A percentile compares a stretch with the other conserved stretches of the same genome.
phyloP scores from a whole-genome alignment of 2,888 invertebrate species.

The Drosophila austrosaltans region DNA sequence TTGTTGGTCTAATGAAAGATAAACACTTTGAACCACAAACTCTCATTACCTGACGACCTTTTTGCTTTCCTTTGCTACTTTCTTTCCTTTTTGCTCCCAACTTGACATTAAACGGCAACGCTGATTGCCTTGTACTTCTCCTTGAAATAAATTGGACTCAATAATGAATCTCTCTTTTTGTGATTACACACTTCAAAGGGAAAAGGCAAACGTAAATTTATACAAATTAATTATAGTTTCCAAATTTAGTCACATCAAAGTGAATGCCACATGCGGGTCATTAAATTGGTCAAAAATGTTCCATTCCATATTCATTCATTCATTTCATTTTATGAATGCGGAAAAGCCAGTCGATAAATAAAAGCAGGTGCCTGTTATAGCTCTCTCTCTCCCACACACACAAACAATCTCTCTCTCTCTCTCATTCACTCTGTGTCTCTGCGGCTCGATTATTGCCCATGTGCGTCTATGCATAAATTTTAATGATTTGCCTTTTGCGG shows the following conservation, averaged over 20 bases:
- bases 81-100: conserved; percentile 7
- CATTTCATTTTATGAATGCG: conserved; percentile 20
- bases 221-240: conserved; percentile 62
- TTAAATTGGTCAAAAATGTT: conserved; percentile 53
- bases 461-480: conserved; percentile 69
- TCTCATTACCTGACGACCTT: conserved; percentile 9
- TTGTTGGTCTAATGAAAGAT: conserved; percentile 66
- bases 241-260: conserved; percentile 65
- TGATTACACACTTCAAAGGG: conserved; percentile 46
- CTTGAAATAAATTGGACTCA: conserved; percentile 36
- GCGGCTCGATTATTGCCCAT: conserved; percentile 16
- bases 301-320: not conserved
- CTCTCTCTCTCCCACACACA: not conserved
- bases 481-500: conserved; percentile 67
- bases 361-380: not conserved
- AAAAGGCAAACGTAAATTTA: conserved; percentile 50
- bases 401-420: conserved; percentile 6
- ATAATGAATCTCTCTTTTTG: conserved; percentile 27
- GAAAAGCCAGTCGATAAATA: conserved; percentile 28
- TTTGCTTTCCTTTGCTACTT: not conserved
- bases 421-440: no score
- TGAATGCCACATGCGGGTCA: conserved; percentile 65
- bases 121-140: conserved; percentile 10
- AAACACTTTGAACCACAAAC: conserved; percentile 57
- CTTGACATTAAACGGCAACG: conserved; percentile 27